Evolutionary conservation across 2,113 vertebrate species (phyloP).

Genomic region (Gadus macrocephalus): DNA sequence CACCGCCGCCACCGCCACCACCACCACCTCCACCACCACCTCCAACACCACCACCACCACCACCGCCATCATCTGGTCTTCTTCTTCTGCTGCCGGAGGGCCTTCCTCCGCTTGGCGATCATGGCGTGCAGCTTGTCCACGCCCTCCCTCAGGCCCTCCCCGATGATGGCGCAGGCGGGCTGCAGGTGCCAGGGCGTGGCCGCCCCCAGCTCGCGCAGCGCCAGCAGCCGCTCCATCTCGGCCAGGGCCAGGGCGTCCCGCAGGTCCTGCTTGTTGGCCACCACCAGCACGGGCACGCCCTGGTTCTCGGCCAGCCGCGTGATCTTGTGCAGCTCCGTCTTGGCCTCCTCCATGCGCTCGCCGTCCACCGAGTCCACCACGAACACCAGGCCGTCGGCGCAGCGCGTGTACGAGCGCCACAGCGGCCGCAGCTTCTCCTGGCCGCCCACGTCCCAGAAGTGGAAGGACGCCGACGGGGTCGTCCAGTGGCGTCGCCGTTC

Average conservation of each 20-base stretch:
- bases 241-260: constrained; percentile 82
- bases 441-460: constrained; percentile 95
- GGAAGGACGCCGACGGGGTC: constrained; percentile 80
- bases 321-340: constrained; percentile 93
- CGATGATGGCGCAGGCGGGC: constrained; percentile 91
- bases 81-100: constrained; percentile 87
- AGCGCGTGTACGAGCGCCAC: constrained; percentile 91
- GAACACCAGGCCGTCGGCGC: constrained; percentile 91
- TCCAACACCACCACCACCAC: too few relatives aligned
- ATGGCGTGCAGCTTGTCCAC: constrained; percentile 89
- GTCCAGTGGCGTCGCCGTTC: too few relatives aligned
- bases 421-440: constrained; percentile 92
- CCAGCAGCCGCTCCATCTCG: constrained; percentile 86
- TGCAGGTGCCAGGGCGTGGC: constrained; percentile 92
- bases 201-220: constrained; percentile 81
- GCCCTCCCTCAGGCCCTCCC: constrained; percentile 89
- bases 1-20: too few relatives aligned
- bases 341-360: constrained; percentile 91
- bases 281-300: constrained; percentile 89
- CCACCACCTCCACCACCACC: too few relatives aligned
- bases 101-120: constrained; percentile 89
- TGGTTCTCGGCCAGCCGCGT: constrained; percentile 90
- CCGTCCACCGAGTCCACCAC: constrained; percentile 92
- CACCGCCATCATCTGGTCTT: constrained; percentile 62
- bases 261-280: constrained; percentile 95